Percentiles rank a stretch among this genome's conserved stretches.
phyloP scores from a whole-genome alignment of 1,140 invertebrate genomes.

The Laupala kohalensis region DNA sequence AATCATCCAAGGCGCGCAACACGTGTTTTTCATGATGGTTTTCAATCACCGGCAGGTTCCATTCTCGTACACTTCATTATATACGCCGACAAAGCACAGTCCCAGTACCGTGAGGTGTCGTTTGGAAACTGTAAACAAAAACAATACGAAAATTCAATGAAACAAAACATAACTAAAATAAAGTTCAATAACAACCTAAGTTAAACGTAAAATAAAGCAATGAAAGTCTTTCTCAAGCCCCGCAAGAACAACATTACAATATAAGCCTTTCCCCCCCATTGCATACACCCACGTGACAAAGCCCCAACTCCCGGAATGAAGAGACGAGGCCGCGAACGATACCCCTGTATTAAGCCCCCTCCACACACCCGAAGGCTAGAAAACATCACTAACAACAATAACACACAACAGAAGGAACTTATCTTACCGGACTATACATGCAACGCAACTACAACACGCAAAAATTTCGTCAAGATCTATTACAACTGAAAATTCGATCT shows the following conservation, averaged over 20 bases:
- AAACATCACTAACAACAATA: background rate
- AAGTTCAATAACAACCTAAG: background rate
- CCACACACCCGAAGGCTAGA: background rate
- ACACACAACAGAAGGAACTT: background rate
- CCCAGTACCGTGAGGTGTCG: no score
- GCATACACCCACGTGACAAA: slow-evolving; percentile 10
- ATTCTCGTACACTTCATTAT: background rate
- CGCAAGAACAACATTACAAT: background rate
- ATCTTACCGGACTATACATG: slow-evolving; percentile 1
- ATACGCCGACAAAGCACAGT: background rate
- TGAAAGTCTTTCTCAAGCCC: background rate
- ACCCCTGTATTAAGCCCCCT: background rate
- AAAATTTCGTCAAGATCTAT: background rate
- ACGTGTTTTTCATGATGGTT: background rate
- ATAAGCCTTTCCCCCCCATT: background rate
- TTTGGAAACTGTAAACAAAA: slow-evolving; percentile 1
- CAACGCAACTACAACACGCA: background rate
- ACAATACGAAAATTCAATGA: background rate
- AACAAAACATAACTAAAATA: background rate
- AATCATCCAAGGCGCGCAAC: background rate
- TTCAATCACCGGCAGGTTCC: slow-evolving; percentile 6
- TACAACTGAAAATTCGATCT: background rate
- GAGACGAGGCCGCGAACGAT: slow-evolving; percentile 5
- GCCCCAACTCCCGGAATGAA: slow-evolving; percentile 7
- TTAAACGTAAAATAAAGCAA: background rate